Conservation (phyloP, 2,797 vertebrate species). For the Sebastes flavidus region DNA sequence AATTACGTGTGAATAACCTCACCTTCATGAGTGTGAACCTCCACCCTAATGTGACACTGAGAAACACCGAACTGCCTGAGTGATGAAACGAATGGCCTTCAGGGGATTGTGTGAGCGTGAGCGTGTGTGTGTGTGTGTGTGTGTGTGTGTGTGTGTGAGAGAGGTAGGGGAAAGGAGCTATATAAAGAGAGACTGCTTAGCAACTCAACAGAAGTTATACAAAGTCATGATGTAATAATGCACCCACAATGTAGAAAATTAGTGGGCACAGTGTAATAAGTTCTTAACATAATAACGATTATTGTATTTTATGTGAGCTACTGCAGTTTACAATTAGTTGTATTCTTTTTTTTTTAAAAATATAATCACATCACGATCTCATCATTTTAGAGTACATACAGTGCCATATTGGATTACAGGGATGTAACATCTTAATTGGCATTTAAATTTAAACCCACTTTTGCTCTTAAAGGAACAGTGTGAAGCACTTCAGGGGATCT, state of each 20-base stretch:
- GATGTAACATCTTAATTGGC: neutral
- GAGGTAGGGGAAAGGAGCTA: neutral
- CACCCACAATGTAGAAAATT: neutral
- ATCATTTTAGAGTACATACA: neutral
- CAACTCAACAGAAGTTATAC: conserved; percentile 2
- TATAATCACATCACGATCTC: neutral
- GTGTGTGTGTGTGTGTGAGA: neutral
- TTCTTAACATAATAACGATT: neutral
- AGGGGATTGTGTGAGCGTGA: neutral
- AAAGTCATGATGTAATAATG: conserved; percentile 7
- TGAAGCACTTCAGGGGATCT: no score
- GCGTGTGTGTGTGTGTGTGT: neutral
- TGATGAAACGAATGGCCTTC: conserved; percentile 34
- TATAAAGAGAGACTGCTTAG: conserved; percentile 4
- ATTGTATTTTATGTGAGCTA: neutral
- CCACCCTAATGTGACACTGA: conserved; percentile 24
- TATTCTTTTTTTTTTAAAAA: neutral
- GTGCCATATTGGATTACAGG: neutral
- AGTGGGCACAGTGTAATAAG: neutral
- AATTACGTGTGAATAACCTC: conserved; percentile 27
- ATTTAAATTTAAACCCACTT: neutral
- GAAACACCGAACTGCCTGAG: conserved; percentile 27
- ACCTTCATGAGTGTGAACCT: conserved; percentile 34
- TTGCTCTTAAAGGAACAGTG: neutral
- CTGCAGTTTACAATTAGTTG: neutral